Evolutionary conservation across 2,888 invertebrate genomes (phyloP).

Genomic region (Ellobium chinense): DNA sequence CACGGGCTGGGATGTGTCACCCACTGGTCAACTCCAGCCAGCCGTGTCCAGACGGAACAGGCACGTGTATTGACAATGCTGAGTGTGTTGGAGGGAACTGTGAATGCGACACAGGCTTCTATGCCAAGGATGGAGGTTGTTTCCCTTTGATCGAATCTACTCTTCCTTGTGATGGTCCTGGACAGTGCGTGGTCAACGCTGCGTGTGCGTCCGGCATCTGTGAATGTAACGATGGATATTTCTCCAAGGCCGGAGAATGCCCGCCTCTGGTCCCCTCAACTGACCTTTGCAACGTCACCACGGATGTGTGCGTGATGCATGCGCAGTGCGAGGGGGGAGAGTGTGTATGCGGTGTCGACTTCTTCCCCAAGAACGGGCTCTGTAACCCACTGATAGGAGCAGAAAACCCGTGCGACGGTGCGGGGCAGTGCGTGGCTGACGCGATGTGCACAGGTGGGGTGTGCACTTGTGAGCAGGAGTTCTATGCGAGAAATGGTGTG

Average conservation of each 20-base stretch:
- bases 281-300: conserved; percentile 31
- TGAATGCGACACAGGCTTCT: conserved; percentile 33
- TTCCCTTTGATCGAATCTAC: conserved; percentile 26
- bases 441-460: conserved; percentile 27
- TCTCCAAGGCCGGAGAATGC: conserved; percentile 29
- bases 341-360: conserved; percentile 38
- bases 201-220: conserved; percentile 36
- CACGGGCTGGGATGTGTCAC: not conserved
- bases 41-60: conserved; percentile 36
- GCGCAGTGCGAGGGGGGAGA: conserved; percentile 30
- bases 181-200: conserved; percentile 39
- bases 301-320: conserved; percentile 44
- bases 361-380: conserved; percentile 32
- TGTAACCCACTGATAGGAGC: conserved; percentile 36
- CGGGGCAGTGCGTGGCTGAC: conserved; percentile 44
- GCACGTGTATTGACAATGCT: conserved; percentile 34
- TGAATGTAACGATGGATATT: conserved; percentile 21
- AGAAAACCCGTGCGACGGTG: conserved; percentile 22
- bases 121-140: conserved; percentile 26
- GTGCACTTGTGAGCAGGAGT: conserved; percentile 35
- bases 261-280: conserved; percentile 4
- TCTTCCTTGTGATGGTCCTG: conserved; percentile 18
- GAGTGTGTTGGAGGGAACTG: conserved; percentile 32
- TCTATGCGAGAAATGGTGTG: conserved; percentile 24
- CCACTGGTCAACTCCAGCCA: conserved; percentile 40